Percentiles rank a stretch among this genome's conserved stretches.
phyloP scores from a whole-genome alignment of 2,113 vertebrate genomes.

The Myxocyprinus asiaticus region DNA sequence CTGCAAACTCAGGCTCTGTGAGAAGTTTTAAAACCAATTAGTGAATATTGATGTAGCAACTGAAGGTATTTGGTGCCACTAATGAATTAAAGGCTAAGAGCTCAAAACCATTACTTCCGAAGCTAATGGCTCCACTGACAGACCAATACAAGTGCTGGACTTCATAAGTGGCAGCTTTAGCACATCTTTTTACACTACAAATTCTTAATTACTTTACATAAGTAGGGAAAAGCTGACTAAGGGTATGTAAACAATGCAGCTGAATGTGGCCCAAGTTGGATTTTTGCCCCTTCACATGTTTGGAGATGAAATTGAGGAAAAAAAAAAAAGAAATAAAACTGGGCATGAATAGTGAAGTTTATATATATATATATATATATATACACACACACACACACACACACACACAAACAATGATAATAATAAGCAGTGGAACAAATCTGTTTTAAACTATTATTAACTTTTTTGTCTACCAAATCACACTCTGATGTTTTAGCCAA shows the following conservation, averaged over 20 bases:
- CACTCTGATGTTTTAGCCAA: too few relatives aligned
- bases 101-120: constrained; percentile 25
- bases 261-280: background rate
- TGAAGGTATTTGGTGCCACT: constrained; percentile 28
- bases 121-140: constrained; percentile 10
- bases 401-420: too few relatives aligned
- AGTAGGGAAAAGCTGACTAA: background rate
- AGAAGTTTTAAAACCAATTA: constrained; percentile 55
- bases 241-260: background rate
- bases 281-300: background rate
- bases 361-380: too few relatives aligned
- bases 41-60: constrained; percentile 45
- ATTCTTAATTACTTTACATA: constrained; percentile 16
- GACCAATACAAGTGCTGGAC: background rate
- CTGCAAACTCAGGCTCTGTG: constrained; percentile 45
- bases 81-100: constrained; percentile 33
- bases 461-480: too few relatives aligned
- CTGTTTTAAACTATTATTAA: too few relatives aligned
- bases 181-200: constrained; percentile 15
- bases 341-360: too few relatives aligned
- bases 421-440: too few relatives aligned
- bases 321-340: too few relatives aligned
- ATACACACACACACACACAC: too few relatives aligned
- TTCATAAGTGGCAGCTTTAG: constrained; percentile 16
- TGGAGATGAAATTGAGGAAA: too few relatives aligned